Evolutionary conservation across 2,797 vertebrate species (phyloP).

Genomic region (Echeneis naucrates): DNA sequence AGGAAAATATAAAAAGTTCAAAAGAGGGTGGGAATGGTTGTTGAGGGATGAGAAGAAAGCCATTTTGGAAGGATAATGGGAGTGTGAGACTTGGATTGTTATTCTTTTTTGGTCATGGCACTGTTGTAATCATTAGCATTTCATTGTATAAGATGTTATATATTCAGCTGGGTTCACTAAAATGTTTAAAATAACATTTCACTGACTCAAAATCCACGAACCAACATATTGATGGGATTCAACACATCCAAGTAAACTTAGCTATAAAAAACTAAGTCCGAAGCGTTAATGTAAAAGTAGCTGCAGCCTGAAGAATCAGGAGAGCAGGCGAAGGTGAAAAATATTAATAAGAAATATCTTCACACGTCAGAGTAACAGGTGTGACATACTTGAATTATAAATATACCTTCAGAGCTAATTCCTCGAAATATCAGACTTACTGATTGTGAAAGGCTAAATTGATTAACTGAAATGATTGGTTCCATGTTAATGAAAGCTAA

Average conservation of each 20-base stretch:
- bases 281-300: background rate
- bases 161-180: background rate
- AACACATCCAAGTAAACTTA: background rate
- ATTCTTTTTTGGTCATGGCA: no score
- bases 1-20: background rate
- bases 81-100: background rate
- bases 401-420: background rate
- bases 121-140: conserved; percentile 3
- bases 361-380: background rate
- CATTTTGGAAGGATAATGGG: background rate
- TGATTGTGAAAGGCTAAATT: background rate
- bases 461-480: conserved; percentile 19
- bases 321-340: background rate
- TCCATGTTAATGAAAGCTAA: background rate
- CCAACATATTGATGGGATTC: background rate
- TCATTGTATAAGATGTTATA: background rate
- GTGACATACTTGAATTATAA: background rate
- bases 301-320: background rate
- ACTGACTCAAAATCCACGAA: background rate
- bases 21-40: background rate
- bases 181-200: conserved; percentile 4
- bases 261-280: background rate
- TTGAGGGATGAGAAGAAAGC: background rate
- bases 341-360: background rate
- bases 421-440: background rate